phyloP scores from a whole-genome alignment of 2,888 invertebrate species.

The Stenolophus ochropezus region DNA sequence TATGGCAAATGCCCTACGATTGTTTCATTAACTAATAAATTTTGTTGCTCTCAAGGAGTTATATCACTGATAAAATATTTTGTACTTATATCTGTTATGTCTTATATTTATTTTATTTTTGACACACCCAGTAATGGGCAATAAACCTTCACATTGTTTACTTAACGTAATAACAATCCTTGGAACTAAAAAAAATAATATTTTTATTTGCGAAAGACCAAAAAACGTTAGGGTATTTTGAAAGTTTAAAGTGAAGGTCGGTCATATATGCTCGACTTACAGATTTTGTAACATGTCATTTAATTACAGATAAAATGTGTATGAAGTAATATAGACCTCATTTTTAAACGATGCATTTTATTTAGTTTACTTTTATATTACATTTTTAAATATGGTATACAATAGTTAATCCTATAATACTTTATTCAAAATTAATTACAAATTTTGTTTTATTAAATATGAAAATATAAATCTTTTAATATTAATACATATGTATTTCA shows the following conservation, averaged over 20 bases:
- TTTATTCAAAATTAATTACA: neutral
- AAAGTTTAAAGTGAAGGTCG: neutral
- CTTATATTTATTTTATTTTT: too few species aligned
- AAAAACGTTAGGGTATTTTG: neutral
- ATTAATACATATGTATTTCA: neutral
- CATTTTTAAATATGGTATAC: neutral
- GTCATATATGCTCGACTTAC: neutral
- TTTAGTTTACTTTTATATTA: neutral
- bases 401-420: neutral
- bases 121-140: too few species aligned
- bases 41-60: too few species aligned
- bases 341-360: neutral
- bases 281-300: neutral
- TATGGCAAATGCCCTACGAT: too few species aligned
- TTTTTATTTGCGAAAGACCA: too few species aligned
- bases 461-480: neutral
- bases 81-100: too few species aligned
- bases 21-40: too few species aligned
- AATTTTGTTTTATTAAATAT: neutral
- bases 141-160: too few species aligned
- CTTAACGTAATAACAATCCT: too few species aligned
- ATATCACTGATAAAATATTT: too few species aligned
- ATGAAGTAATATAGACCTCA: constrained; percentile 1
- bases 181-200: too few species aligned
- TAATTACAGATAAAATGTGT: neutral